Conservation (phyloP, 2,113 vertebrate species). For the Lamprotornis superbus region DNA sequence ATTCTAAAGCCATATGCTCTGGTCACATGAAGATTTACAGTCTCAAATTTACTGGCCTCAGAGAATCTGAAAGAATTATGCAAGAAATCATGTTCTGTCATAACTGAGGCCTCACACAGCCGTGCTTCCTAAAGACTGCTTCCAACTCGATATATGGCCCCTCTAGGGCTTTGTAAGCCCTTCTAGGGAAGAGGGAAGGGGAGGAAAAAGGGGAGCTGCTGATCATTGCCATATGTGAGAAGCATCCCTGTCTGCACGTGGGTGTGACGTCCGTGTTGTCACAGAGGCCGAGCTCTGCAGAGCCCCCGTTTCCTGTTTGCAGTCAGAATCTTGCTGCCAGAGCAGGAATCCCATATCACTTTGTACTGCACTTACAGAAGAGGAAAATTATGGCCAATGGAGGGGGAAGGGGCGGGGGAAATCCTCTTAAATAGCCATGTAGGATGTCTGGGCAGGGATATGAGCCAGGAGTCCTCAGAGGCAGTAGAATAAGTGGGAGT, state of each 20-base stretch:
- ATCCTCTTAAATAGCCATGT: conserved; percentile 39
- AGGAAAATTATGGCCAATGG: conserved; percentile 20
- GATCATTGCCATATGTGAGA: conserved; percentile 21
- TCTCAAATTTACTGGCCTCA: neutral
- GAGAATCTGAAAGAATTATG: conserved; percentile 34
- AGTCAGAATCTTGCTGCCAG: conserved; percentile 43
- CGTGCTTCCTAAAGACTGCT: neutral
- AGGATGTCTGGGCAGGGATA: neutral
- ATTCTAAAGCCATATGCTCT: conserved; percentile 2
- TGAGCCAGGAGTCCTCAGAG: neutral
- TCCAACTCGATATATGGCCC: neutral
- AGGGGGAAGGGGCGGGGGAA: neutral
- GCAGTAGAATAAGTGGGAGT: conserved; percentile 40
- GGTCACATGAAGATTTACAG: neutral
- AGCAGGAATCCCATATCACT: conserved; percentile 46
- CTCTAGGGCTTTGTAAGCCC: conserved; percentile 2
- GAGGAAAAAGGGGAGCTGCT: neutral
- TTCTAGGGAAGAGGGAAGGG: neutral
- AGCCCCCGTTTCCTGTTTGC: conserved; percentile 66
- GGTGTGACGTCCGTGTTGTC: conserved; percentile 58
- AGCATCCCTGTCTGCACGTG: neutral
- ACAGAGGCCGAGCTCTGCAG: neutral
- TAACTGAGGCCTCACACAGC: conserved; percentile 23
- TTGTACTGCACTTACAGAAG: neutral
- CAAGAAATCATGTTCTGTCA: conserved; percentile 10